A percentile compares a stretch with the other conserved stretches of the same genome.
Conservation (phyloP, 2,888 invertebrate genomes). For the Theretra japonica region DNA sequence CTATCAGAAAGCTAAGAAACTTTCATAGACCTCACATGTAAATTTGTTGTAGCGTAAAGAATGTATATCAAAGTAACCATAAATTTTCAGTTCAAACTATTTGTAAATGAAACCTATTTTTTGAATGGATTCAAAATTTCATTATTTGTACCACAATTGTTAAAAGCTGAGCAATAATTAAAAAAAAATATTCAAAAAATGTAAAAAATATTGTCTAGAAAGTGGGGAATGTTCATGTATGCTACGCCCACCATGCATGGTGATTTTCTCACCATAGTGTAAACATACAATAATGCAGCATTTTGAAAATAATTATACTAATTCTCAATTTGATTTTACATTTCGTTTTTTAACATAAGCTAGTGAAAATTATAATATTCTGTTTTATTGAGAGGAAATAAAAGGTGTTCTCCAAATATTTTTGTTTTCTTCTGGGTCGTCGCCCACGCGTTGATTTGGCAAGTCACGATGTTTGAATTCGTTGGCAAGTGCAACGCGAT, state of each 20-base stretch:
- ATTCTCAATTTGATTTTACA: conserved; percentile 67
- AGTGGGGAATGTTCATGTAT: conserved; percentile 51
- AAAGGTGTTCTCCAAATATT: conserved; percentile 75
- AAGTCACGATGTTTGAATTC: conserved; percentile 72
- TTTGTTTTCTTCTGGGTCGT: conserved; percentile 64
- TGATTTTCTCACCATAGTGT: conserved; percentile 13
- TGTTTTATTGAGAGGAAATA: conserved; percentile 81
- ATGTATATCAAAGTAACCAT: conserved; percentile 78
- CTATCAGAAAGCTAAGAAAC: conserved; percentile 99
- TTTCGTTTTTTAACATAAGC: conserved; percentile 75
- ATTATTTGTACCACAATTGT: conserved; percentile 58
- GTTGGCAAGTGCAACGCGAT: conserved; percentile 57
- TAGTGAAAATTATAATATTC: conserved; percentile 82
- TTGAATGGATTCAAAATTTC: conserved; percentile 70
- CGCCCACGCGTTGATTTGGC: conserved; percentile 61
- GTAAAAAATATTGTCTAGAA: conserved; percentile 45
- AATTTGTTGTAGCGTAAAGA: conserved; percentile 79
- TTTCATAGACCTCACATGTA: conserved; percentile 88
- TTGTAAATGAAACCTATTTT: conserved; percentile 76
- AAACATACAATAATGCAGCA: conserved; percentile 54
- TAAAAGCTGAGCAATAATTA: conserved; percentile 58
- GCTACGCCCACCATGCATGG: conserved; percentile 16
- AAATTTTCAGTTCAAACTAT: conserved; percentile 73
- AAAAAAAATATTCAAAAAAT: conserved; percentile 52
- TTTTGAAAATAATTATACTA: conserved; percentile 65